These are phyloP conservation scores for Patella depressa DNA, from an alignment of 2,888 invertebrate species.

Conservation along the genomic window DNA sequence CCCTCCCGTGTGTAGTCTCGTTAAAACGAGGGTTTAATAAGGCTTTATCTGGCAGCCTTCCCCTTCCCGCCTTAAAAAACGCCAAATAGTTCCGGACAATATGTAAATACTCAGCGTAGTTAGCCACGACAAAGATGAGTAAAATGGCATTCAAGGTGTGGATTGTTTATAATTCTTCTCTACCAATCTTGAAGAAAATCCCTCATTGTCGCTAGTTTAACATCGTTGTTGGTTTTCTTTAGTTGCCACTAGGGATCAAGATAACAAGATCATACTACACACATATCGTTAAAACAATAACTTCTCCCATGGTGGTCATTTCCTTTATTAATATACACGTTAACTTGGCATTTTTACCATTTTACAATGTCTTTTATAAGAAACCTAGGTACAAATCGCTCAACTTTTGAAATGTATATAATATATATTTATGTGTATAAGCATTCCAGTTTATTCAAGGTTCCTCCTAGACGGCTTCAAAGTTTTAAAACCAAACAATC, in stretches of 20 bases:
- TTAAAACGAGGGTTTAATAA: conserved; percentile 22
- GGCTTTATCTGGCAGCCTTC: conserved; percentile 13
- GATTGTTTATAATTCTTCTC: neutral
- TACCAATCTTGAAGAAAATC: neutral
- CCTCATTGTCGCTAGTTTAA: neutral
- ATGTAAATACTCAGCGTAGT: neutral
- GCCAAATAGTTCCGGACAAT: neutral
- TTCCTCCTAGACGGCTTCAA: no score
- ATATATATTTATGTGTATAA: no score
- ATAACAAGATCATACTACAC: no score
- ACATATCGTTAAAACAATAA: no score
- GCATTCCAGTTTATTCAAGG: no score
- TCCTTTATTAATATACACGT: no score
- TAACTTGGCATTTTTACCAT: no score
- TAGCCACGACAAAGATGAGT: neutral
- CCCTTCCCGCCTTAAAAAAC: conserved; percentile 17
- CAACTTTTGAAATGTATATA: no score
- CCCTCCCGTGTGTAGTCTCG: conserved; percentile 18
- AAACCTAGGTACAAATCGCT: no score
- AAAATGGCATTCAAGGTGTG: neutral
- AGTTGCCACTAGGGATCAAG: no score
- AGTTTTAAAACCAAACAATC: neutral
- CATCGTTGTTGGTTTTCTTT: neutral
- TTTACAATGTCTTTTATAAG: no score
- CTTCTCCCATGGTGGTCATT: no score